Conservation (phyloP, 2,888 invertebrate genomes). For the Ernsta delagoae region DNA sequence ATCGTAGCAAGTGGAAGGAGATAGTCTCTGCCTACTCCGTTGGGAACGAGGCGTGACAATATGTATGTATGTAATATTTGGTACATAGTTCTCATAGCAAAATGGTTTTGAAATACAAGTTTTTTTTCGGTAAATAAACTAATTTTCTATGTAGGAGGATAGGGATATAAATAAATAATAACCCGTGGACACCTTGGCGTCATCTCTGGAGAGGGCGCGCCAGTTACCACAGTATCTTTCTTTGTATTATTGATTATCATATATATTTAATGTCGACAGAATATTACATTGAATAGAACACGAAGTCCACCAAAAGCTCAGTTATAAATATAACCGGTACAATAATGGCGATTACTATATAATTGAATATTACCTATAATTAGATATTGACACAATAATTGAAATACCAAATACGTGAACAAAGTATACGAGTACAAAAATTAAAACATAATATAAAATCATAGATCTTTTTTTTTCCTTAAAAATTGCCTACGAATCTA, state of each 20-base stretch:
- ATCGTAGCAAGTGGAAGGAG: too few relatives aligned
- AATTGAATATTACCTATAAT: constrained; percentile 64
- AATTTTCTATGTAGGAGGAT: too few relatives aligned
- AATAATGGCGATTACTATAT: constrained; percentile 71
- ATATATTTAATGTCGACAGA: constrained; percentile 79
- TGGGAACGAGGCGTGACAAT: too few relatives aligned
- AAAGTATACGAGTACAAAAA: constrained; percentile 52
- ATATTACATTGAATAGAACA: constrained; percentile 75
- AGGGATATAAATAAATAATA: constrained; percentile 17
- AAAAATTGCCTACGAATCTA: constrained; percentile 55
- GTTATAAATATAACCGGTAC: constrained; percentile 62
- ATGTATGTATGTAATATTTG: too few relatives aligned
- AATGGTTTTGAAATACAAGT: too few relatives aligned
- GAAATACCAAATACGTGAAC: constrained; percentile 62
- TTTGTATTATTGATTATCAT: constrained; percentile 46
- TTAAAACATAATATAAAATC: constrained; percentile 54
- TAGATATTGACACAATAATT: constrained; percentile 77
- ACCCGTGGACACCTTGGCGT: constrained; percentile 10
- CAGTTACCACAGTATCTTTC: constrained; percentile 20
- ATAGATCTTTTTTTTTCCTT: constrained; percentile 22
- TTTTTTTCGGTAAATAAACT: too few relatives aligned
- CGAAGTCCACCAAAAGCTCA: constrained; percentile 71
- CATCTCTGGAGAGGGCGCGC: constrained; percentile 17
- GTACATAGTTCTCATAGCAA: too few relatives aligned
- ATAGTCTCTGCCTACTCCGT: too few relatives aligned